A percentile compares a stretch with the other conserved stretches of the same genome.
phyloP scores from a whole-genome alignment of 1,140 invertebrate genomes.

The Tetragonula clypearis region DNA sequence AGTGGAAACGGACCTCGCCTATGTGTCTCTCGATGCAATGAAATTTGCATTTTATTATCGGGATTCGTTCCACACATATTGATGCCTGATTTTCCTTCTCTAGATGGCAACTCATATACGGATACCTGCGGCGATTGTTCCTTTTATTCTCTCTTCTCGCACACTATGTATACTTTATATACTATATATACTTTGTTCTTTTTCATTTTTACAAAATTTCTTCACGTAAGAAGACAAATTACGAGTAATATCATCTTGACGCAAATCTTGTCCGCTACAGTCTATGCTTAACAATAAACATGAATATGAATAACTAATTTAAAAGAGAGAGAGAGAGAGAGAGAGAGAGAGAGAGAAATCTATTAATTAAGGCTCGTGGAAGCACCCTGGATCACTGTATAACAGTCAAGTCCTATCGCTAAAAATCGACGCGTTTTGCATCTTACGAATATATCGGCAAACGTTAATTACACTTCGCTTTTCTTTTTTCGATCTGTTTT shows the following conservation, averaged over 20 bases:
- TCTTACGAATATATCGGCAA: slow-evolving; percentile 2
- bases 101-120: slow-evolving; percentile 1
- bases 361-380: slow-evolving; percentile 72
- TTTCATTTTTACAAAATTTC: slow-evolving; percentile 36
- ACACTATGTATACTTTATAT: slow-evolving; percentile 8
- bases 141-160: slow-evolving; percentile 10
- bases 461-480: not conserved
- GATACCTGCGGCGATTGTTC: not conserved
- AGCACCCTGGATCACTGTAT: slow-evolving; percentile 79
- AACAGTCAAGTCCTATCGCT: slow-evolving; percentile 52
- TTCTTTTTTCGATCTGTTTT: not conserved
- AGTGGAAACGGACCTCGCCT: slow-evolving; percentile 14
- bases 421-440: slow-evolving; percentile 28
- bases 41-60: slow-evolving; percentile 45
- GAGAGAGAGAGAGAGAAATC: slow-evolving; percentile 42
- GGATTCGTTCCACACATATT: slow-evolving; percentile 34
- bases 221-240: slow-evolving; percentile 54
- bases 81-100: not conserved
- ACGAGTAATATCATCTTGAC: slow-evolving; percentile 63
- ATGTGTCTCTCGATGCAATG: slow-evolving; percentile 7
- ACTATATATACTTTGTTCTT: not conserved
- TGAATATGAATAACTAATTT: slow-evolving; percentile 50
- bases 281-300: slow-evolving; percentile 51
- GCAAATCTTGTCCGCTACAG: slow-evolving; percentile 69
- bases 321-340: slow-evolving; percentile 41